phyloP scores from a whole-genome alignment of 2,888 invertebrate genomes.

The Sarcophaga subvicina region DNA sequence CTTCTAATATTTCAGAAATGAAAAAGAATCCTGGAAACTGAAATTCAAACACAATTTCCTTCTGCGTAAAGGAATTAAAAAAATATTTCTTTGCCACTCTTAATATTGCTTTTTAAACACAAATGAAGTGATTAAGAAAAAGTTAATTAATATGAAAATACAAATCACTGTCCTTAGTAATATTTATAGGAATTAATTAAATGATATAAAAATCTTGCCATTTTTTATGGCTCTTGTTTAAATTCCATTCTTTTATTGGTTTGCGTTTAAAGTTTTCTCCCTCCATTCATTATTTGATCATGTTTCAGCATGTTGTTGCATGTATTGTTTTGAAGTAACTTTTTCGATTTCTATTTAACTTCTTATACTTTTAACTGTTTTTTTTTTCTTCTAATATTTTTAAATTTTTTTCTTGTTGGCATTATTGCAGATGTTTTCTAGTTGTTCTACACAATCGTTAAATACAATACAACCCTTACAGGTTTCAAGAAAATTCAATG shows the following conservation, averaged over 20 bases:
- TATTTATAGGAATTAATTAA: background rate
- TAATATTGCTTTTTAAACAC: too few species aligned
- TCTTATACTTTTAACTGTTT: background rate
- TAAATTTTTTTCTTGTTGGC: background rate
- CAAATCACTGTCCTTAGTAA: too few species aligned
- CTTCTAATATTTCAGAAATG: too few species aligned
- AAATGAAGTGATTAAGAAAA: too few species aligned
- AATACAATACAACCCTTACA: background rate
- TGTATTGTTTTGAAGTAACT: background rate
- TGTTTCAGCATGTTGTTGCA: background rate
- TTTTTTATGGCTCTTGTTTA: background rate
- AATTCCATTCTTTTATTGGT: background rate
- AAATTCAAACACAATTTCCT: too few species aligned
- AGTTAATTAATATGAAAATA: too few species aligned
- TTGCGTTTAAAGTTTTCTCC: too few species aligned
- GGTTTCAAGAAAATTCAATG: constrained; percentile 8
- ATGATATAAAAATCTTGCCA: background rate
- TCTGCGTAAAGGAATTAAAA: too few species aligned
- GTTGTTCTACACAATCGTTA: constrained; percentile 42
- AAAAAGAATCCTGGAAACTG: too few species aligned
- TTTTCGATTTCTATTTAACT: background rate
- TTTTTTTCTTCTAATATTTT: background rate
- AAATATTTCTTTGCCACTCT: too few species aligned
- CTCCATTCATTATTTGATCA: too few species aligned
- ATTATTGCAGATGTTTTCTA: constrained; percentile 5